phyloP scores from a whole-genome alignment of 2,797 vertebrate species.

The Anguilla pacifica region DNA sequence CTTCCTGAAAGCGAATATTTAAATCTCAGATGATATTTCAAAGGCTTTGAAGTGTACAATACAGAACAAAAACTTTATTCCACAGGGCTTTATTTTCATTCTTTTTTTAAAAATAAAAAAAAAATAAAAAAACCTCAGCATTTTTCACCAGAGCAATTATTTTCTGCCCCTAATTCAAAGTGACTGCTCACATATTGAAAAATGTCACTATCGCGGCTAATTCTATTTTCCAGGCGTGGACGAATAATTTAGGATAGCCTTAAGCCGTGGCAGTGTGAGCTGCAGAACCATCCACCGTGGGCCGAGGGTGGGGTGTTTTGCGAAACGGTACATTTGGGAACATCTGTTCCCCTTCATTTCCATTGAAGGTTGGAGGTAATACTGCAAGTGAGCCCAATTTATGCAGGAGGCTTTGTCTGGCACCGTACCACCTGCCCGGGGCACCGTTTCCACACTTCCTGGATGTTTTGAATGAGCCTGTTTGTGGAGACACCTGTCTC shows the following conservation, averaged over 20 bases:
- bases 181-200: conserved; percentile 13
- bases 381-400: not conserved
- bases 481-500: not conserved
- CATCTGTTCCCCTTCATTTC: not conserved
- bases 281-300: not conserved
- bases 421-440: not conserved
- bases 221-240: not conserved
- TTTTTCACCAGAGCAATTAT: conserved; percentile 12
- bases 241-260: not conserved
- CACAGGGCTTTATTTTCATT: not conserved
- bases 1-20: not conserved
- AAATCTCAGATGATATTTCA: conserved; percentile 7
- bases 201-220: not conserved
- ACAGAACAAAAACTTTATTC: conserved; percentile 18
- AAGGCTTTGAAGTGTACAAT: not conserved
- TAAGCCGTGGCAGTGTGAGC: not conserved
- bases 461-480: not conserved
- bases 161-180: conserved; percentile 25
- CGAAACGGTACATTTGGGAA: not conserved
- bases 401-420: not conserved
- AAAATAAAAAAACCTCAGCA: not conserved
- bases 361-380: not conserved
- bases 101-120: not conserved
- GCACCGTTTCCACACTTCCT: not conserved
- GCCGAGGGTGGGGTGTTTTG: not conserved